phyloP scores from a whole-genome alignment of 2,113 vertebrate genomes.

The Chauna torquata region DNA sequence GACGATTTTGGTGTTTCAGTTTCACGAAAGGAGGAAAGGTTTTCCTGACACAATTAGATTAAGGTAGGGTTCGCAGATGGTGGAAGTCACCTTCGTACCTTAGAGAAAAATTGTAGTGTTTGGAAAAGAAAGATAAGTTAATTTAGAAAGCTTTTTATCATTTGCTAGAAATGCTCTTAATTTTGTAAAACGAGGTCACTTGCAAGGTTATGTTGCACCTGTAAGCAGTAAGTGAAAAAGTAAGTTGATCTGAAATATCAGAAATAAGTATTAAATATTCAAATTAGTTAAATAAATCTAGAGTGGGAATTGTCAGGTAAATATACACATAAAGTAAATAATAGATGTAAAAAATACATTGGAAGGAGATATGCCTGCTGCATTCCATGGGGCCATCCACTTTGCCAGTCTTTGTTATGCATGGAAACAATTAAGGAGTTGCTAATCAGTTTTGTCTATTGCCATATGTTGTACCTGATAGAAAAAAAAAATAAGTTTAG shows the following conservation, averaged over 20 bases:
- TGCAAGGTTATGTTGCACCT: background rate
- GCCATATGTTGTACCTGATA: background rate
- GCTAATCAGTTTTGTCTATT: background rate
- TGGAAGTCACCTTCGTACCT: background rate
- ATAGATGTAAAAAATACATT: background rate
- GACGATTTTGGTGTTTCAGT: background rate
- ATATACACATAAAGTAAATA: background rate
- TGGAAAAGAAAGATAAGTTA: background rate
- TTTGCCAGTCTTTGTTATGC: background rate
- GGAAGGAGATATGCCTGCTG: background rate
- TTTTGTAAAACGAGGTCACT: background rate
- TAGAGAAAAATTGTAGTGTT: background rate
- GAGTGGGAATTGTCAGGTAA: background rate
- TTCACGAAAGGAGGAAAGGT: background rate
- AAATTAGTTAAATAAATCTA: background rate
- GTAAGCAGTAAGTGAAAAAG: background rate
- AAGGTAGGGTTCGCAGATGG: background rate
- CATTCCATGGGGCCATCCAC: background rate
- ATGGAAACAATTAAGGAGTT: background rate
- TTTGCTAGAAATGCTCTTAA: background rate
- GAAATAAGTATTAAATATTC: background rate
- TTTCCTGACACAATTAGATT: background rate
- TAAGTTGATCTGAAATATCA: background rate
- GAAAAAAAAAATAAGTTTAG: background rate
- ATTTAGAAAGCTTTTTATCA: background rate